Conservation (phyloP, 1,140 invertebrate species). For the Thalassaphorura encarpata region DNA sequence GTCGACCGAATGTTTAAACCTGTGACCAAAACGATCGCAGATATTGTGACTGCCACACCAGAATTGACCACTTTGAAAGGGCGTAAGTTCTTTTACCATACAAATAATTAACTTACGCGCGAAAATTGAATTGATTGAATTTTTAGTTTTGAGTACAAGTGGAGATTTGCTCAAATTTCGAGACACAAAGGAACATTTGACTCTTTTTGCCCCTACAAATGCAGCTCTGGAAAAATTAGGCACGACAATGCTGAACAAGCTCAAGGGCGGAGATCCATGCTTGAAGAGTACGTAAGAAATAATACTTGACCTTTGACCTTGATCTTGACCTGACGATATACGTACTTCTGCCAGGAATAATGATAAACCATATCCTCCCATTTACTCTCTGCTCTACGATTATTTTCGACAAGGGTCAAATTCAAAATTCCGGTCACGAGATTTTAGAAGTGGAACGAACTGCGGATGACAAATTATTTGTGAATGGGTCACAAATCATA, state of each 20-base stretch:
- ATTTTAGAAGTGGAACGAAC: constrained; percentile 44
- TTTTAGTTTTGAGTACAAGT: constrained; percentile 38
- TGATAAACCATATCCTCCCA: constrained; percentile 53
- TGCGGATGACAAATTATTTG: constrained; percentile 42
- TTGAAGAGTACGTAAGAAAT: constrained; percentile 27
- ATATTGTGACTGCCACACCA: constrained; percentile 41
- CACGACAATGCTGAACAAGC: constrained; percentile 31
- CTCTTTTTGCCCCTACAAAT: constrained; percentile 46
- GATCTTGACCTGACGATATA: too few relatives aligned
- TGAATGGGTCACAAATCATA: constrained; percentile 41
- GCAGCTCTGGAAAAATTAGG: constrained; percentile 42
- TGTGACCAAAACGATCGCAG: constrained; percentile 40
- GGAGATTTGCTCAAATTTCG: constrained; percentile 38
- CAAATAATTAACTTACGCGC: constrained; percentile 7
- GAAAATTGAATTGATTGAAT: too few relatives aligned
- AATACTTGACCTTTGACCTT: too few relatives aligned
- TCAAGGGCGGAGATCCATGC: constrained; percentile 37
- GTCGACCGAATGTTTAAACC: constrained; percentile 43
- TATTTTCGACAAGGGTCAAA: constrained; percentile 42
- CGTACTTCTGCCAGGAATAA: constrained; percentile 49
- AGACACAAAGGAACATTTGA: constrained; percentile 40
- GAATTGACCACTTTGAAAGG: constrained; percentile 44
- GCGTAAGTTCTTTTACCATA: constrained; percentile 36
- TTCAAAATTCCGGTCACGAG: constrained; percentile 28
- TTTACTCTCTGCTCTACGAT: constrained; percentile 54